phyloP scores from a whole-genome alignment of 1,140 invertebrate genomes.

The Eubasilissa regina region DNA sequence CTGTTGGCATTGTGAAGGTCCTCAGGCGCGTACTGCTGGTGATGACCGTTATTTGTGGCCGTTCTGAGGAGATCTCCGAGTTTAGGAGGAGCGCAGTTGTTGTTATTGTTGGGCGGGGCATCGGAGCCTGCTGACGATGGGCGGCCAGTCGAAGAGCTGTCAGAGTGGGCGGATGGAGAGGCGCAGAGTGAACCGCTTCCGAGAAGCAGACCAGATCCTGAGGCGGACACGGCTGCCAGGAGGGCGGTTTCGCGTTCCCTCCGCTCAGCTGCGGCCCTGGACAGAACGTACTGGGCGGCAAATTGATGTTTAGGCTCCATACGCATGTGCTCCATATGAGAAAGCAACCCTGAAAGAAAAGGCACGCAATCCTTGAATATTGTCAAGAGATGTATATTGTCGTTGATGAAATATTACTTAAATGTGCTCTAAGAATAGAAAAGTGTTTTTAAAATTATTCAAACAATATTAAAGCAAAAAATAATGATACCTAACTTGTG shows the following conservation, averaged over 20 bases:
- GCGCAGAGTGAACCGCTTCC: constrained; percentile 78
- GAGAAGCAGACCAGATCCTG: constrained; percentile 74
- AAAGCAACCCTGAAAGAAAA: constrained; percentile 82
- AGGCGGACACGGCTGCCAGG: constrained; percentile 79
- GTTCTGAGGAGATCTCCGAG: constrained; percentile 79
- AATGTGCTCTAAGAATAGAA: too few species aligned
- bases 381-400: too few species aligned
- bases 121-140: constrained; percentile 86
- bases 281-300: constrained; percentile 93
- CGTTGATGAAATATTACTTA: too few species aligned
- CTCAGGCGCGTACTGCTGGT: constrained; percentile 80
- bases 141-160: constrained; percentile 85
- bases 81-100: constrained; percentile 83
- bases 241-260: constrained; percentile 86
- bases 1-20: constrained; percentile 80
- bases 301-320: constrained; percentile 98
- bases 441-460: too few species aligned
- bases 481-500: too few species aligned
- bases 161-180: constrained; percentile 86
- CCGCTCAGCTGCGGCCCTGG: constrained; percentile 90
- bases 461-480: too few species aligned
- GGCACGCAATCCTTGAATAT: background rate
- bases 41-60: constrained; percentile 70
- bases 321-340: constrained; percentile 96
- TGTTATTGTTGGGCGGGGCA: constrained; percentile 78